phyloP scores from a whole-genome alignment of 2,113 vertebrate species.

The Dicrurus megarhynchus region DNA sequence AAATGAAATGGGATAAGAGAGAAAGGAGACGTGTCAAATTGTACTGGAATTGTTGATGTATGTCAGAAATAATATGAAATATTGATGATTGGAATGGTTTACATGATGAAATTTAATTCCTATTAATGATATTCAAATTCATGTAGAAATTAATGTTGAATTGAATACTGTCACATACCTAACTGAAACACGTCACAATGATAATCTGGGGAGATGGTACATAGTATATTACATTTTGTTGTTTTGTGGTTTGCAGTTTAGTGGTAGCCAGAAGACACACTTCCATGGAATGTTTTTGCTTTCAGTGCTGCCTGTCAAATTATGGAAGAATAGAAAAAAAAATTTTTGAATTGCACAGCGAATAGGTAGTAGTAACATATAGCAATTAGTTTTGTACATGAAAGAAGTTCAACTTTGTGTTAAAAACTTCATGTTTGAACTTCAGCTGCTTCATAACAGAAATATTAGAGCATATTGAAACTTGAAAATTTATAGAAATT shows the following conservation, averaged over 20 bases:
- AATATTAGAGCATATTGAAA: not conserved
- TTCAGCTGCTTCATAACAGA: not conserved
- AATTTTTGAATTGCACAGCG: not conserved
- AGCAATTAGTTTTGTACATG: not conserved
- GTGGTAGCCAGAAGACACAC: not conserved
- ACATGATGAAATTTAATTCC: not conserved
- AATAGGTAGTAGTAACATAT: not conserved
- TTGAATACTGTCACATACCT: not conserved
- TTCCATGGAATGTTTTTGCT: not conserved
- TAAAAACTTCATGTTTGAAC: not conserved
- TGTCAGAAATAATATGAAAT: not conserved
- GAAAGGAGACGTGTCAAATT: not conserved
- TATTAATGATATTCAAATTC: not conserved
- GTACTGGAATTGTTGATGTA: not conserved
- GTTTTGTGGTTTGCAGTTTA: not conserved
- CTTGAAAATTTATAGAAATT: not conserved
- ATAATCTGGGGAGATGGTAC: not conserved
- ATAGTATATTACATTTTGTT: not conserved
- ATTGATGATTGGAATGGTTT: not conserved
- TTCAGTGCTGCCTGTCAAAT: not conserved
- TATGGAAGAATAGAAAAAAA: not conserved
- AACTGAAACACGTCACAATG: not conserved
- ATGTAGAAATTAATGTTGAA: not conserved
- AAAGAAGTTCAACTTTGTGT: not conserved
- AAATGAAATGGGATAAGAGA: not conserved